Evolutionary conservation across 2,797 vertebrate species (phyloP).

Genomic region (Buceros bicornis): DNA sequence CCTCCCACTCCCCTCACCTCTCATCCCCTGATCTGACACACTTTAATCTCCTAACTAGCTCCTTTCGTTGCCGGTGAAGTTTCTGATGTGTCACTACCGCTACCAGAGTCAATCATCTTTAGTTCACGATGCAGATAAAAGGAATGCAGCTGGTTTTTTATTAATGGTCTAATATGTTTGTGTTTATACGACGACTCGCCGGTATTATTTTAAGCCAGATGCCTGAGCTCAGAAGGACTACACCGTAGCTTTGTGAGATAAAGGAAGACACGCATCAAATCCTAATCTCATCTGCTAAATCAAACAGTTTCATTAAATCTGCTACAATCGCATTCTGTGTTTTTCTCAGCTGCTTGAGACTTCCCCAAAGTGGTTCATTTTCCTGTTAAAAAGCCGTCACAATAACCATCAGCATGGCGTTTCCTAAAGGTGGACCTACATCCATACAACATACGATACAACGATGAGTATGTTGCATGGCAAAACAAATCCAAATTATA

Average conservation of each 20-base stretch:
- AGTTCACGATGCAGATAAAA: not conserved
- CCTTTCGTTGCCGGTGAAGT: not conserved
- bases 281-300: not conserved
- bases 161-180: not conserved
- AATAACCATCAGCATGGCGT: not conserved
- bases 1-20: conserved; percentile 53
- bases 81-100: conserved; percentile 11
- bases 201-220: not conserved
- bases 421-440: not conserved
- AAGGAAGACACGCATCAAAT: not conserved
- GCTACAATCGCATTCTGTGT: not conserved
- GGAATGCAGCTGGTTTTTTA: not conserved
- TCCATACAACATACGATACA: not conserved
- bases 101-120: conserved; percentile 7
- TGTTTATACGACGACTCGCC: not conserved
- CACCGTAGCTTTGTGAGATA: not conserved
- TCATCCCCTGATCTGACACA: conserved; percentile 43
- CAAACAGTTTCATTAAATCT: not conserved
- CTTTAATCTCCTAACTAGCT: conserved; percentile 60
- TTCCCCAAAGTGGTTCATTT: not conserved
- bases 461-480: not conserved
- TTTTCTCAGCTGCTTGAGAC: not conserved
- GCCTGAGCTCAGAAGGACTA: not conserved
- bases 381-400: not conserved
- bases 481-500: not conserved